Percentiles rank a stretch among this genome's conserved stretches.
These are phyloP conservation scores for Tipula lateralis DNA, from an alignment of 2,888 invertebrate genomes.

Conservation along the genomic window DNA sequence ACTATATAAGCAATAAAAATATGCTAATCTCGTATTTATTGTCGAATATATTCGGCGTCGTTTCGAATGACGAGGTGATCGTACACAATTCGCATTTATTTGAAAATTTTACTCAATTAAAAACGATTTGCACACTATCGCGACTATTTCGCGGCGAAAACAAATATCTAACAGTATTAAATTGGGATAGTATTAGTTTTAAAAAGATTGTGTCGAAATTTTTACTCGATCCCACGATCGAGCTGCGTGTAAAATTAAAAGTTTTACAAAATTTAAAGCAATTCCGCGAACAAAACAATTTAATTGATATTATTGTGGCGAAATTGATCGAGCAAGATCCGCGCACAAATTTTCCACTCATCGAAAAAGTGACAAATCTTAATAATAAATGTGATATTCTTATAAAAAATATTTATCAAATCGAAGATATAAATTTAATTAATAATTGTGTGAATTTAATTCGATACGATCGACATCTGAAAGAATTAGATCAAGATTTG, in stretches of 20 bases:
- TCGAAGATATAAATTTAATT: constrained; percentile 32
- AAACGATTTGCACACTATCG: background rate
- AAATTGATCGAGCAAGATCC: constrained; percentile 32
- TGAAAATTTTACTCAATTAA: background rate
- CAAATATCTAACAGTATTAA: background rate
- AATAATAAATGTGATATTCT: constrained; percentile 39
- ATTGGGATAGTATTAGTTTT: background rate
- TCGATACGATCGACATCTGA: constrained; percentile 48
- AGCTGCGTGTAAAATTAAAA: background rate
- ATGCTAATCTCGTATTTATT: background rate
- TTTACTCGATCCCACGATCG: background rate
- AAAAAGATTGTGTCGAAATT: background rate
- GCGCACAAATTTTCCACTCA: constrained; percentile 40
- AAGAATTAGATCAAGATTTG: constrained; percentile 43
- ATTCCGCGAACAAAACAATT: background rate
- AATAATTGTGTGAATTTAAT: constrained; percentile 44
- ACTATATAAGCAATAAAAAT: background rate
- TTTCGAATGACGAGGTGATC: background rate
- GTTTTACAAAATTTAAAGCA: background rate
- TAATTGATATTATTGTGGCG: background rate
- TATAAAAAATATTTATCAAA: constrained; percentile 44
- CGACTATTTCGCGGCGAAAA: background rate
- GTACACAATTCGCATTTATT: background rate
- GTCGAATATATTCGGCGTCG: background rate
- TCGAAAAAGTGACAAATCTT: constrained; percentile 41